Evolutionary conservation across 1,140 invertebrate genomes (phyloP).

Genomic region (Aphelinus certus): DNA sequence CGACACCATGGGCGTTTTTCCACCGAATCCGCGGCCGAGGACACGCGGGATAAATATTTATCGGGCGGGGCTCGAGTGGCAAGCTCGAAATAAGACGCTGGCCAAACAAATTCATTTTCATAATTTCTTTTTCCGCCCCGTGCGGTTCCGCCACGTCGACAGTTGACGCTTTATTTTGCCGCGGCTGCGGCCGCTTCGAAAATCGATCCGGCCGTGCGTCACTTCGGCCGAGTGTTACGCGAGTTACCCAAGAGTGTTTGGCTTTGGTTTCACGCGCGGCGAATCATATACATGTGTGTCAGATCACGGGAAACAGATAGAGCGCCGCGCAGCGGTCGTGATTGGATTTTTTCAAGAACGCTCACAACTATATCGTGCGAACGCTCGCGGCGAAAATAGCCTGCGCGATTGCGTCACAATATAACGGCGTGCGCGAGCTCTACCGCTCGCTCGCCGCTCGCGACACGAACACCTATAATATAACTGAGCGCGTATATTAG

Average conservation of each 20-base stretch:
- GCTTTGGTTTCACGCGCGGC: not conserved
- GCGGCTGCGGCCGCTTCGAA: not conserved
- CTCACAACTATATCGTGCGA: not conserved
- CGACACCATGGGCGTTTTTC: constrained; percentile 13
- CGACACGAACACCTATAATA: no score
- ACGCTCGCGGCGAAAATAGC: not conserved
- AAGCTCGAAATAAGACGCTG: constrained; percentile 19
- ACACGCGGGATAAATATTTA: constrained; percentile 35
- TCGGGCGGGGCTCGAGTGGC: constrained; percentile 22
- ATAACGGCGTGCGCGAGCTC: no score
- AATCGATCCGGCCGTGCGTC: not conserved
- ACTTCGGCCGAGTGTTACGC: not conserved
- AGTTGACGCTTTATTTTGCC: not conserved
- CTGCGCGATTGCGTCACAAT: no score
- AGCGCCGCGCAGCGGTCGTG: not conserved
- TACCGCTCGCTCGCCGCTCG: no score
- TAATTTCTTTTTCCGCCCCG: constrained; percentile 9
- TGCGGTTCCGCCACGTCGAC: not conserved
- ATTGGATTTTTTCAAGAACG: not conserved
- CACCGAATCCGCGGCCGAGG: constrained; percentile 7
- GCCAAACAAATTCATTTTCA: constrained; percentile 24
- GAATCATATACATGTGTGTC: not conserved
- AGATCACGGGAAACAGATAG: not conserved
- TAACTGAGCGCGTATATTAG: no score
- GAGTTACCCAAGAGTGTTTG: not conserved